phyloP scores from a whole-genome alignment of 2,888 invertebrate genomes.

The Tethea ocularis region DNA sequence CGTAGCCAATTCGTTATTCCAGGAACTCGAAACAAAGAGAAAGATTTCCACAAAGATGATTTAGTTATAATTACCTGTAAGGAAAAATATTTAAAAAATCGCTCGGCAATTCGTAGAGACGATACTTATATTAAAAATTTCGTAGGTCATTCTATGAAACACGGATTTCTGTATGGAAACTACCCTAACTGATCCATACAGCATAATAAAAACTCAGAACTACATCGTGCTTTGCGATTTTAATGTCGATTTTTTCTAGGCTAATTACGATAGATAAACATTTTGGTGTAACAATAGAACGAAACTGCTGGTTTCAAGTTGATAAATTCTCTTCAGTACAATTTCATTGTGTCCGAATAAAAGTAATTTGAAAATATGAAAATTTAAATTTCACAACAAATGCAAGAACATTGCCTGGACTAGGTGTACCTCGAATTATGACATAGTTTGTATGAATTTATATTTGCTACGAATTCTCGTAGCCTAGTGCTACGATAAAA shows the following conservation, averaged over 20 bases:
- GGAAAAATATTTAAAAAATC: too few relatives aligned
- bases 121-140: not conserved
- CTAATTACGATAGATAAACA: too few relatives aligned
- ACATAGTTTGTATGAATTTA: conserved; percentile 21
- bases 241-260: too few relatives aligned
- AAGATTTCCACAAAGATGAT: too few relatives aligned
- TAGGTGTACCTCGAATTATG: conserved; percentile 22
- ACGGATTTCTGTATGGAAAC: too few relatives aligned
- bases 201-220: too few relatives aligned
- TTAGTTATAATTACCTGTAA: too few relatives aligned
- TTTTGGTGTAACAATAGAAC: not conserved
- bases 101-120: too few relatives aligned
- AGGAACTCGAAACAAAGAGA: too few relatives aligned
- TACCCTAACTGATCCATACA: too few relatives aligned
- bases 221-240: too few relatives aligned
- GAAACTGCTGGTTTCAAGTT: not conserved
- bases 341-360: not conserved
- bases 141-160: not conserved
- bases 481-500: not conserved
- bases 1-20: too few relatives aligned
- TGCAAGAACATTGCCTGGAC: conserved; percentile 21
- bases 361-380: not conserved
- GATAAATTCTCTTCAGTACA: not conserved
- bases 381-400: not conserved
- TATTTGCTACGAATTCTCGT: conserved; percentile 20